Evolutionary conservation across 2,113 vertebrate genomes (phyloP).

Genomic region (Motacilla tschutschensis): DNA sequence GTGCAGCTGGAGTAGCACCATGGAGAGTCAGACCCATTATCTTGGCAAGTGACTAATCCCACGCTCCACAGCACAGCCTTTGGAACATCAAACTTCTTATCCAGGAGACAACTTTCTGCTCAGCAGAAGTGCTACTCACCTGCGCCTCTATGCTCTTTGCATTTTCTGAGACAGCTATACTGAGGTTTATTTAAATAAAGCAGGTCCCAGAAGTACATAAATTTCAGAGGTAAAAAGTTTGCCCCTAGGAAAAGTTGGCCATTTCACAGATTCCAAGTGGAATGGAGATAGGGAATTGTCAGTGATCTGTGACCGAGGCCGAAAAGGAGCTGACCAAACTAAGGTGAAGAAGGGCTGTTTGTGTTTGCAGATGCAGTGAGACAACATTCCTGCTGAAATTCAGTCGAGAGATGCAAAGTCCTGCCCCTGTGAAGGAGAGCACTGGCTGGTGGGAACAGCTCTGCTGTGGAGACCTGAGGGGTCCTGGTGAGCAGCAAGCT

Average conservation of each 20-base stretch:
- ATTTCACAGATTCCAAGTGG: background rate
- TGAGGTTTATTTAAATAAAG: background rate
- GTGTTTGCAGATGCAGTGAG: background rate
- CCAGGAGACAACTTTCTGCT: background rate
- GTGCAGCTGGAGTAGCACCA: background rate
- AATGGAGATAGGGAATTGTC: background rate
- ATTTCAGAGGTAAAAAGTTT: background rate
- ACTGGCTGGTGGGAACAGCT: background rate
- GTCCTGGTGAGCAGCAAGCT: background rate
- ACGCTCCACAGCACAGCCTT: background rate
- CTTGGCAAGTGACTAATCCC: conserved; percentile 29
- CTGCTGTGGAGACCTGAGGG: background rate
- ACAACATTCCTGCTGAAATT: background rate
- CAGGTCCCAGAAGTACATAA: background rate
- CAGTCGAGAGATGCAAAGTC: background rate
- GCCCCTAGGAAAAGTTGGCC: background rate
- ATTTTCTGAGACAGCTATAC: background rate
- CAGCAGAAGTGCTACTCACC: background rate
- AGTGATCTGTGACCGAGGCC: fast-evolving
- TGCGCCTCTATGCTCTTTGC: background rate
- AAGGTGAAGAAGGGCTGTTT: background rate
- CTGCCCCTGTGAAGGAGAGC: background rate
- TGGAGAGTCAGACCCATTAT: conserved; percentile 22
- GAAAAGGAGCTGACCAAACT: background rate
- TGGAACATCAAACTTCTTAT: background rate